Conservation (phyloP, 35 echinoderm and acorn worm genomes). For the Anneissia japonica region DNA sequence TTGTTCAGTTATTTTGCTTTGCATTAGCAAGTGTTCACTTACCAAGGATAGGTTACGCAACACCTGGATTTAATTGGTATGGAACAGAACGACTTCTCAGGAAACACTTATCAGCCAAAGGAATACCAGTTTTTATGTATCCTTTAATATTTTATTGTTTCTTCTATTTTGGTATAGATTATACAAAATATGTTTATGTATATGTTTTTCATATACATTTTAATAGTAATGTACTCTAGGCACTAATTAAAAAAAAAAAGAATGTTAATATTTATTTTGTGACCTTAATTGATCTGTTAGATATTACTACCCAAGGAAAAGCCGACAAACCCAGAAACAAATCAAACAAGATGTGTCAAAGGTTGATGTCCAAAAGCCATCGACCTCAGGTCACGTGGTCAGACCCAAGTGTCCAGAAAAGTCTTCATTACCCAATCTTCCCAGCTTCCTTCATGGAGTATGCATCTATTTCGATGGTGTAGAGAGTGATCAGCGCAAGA, state of each 20-base stretch:
- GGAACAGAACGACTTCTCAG: slow-evolving; percentile 86
- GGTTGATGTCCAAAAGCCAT: background rate
- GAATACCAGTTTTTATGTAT: slow-evolving; percentile 87
- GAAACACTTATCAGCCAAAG: slow-evolving; percentile 78
- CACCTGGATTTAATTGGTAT: slow-evolving; percentile 96
- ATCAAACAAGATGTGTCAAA: background rate
- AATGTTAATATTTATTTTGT: background rate
- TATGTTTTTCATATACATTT: background rate
- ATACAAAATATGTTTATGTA: background rate
- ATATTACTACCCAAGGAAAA: slow-evolving; percentile 51
- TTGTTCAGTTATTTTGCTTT: background rate
- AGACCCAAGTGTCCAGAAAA: background rate
- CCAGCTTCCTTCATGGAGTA: slow-evolving; percentile 42
- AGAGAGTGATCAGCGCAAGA: slow-evolving; percentile 31
- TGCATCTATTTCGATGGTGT: slow-evolving; percentile 28
- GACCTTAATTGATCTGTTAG: background rate
- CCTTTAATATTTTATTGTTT: too few relatives aligned
- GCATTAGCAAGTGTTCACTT: slow-evolving; percentile 82
- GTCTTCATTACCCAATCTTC: slow-evolving; percentile 2
- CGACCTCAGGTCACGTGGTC: background rate
- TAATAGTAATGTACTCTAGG: background rate
- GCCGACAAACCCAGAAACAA: background rate
- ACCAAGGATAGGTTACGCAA: slow-evolving; percentile 87
- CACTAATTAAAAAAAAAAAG: background rate
- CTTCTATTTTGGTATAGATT: background rate